Conservation (phyloP, 2,113 vertebrate genomes). For the Caretta caretta region DNA sequence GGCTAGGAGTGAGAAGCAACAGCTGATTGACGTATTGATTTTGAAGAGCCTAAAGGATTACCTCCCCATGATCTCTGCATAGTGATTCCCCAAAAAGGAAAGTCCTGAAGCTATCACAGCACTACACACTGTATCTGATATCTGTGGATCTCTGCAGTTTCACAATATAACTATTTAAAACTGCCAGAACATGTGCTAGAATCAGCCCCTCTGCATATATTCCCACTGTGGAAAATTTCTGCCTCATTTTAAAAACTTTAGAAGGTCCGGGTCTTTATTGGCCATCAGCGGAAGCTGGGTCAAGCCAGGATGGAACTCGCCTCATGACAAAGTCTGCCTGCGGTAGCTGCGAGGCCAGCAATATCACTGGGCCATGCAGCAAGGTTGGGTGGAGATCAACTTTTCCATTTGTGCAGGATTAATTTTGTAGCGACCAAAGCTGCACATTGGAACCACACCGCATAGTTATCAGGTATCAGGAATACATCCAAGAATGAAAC, state of each 20-base stretch:
- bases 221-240: background rate
- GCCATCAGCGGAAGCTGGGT: background rate
- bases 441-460: background rate
- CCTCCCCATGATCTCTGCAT: too few relatives aligned
- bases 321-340: background rate
- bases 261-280: background rate
- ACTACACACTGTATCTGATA: too few relatives aligned
- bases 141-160: too few relatives aligned
- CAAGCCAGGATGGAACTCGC: background rate
- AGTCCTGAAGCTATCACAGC: too few relatives aligned
- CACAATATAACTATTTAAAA: too few relatives aligned
- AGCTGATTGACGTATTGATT: too few relatives aligned
- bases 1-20: too few relatives aligned
- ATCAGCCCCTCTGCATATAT: too few relatives aligned
- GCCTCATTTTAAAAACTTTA: background rate
- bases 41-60: too few relatives aligned
- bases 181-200: too few relatives aligned
- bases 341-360: background rate
- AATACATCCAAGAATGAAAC: background rate
- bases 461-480: background rate
- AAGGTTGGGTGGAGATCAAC: background rate
- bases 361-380: background rate
- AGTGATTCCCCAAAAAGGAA: too few relatives aligned
- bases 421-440: background rate
- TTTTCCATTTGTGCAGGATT: background rate